Evolutionary conservation across 64 coral and sea anemone species (phyloP), one percentile per base, ranked within the genome.

Genomic region (Astreopora myriophthalma): DNA sequence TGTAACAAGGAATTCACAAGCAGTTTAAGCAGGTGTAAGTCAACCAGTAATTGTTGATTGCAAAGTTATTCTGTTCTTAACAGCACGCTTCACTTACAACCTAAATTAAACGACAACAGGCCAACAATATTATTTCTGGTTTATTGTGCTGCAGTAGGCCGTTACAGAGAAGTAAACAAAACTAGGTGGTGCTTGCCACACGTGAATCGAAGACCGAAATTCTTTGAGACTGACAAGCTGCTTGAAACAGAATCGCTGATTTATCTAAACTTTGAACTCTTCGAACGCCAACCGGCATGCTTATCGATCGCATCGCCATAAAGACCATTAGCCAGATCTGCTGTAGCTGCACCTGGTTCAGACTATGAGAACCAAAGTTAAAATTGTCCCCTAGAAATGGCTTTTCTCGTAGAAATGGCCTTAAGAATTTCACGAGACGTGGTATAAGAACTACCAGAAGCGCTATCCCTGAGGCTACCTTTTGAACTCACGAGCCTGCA

Each of bases 341-440:
- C 23, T n/a, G 38, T 71, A n/a, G 85, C 69, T 24, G 66, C 85
- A 6, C 68, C 85, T 14, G 66, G 14, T 88, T 88, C 42, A 88
- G 51, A 73, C 38, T 73, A 57, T 74, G 78, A 24, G 85, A 77
- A 17, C 61, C 74, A 25, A 90, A 79, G 26, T 90, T 76, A 38
- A 63, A 78, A 48, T 60, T 25, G 31, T 19, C 40, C 28, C 34
- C 88, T 44, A 80, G 19, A 68, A 79, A 66, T 17, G 57, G 52
- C 13, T 28, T 89, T 44, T 76, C 27, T 58, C 74, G 55, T 32
- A n/a, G n/a, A n/a, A n/a, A n/a, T n/a, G n/a, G 52, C 6, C 27
- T 76, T 89, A 22, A 89, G 13, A 75, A 89, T 29, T 25, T 89
- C 86, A 19, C 32, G 27, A 8, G 49, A 12, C 71, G 39, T 89